phyloP scores from a whole-genome alignment of 2,888 invertebrate genomes.

The Myathropa florea region DNA sequence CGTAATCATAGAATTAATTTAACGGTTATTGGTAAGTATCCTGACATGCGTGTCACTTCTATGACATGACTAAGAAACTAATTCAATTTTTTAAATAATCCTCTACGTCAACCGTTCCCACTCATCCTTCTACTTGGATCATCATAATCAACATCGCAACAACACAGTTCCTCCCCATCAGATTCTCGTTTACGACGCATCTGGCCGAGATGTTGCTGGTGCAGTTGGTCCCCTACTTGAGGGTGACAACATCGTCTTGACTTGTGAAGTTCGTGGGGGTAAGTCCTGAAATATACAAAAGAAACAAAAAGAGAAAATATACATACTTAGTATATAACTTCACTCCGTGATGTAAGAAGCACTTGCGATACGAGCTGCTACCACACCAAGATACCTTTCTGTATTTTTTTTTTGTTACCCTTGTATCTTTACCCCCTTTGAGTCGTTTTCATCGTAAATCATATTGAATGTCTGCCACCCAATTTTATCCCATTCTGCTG shows the following conservation, averaged over 20 bases:
- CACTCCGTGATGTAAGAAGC: conserved; percentile 1
- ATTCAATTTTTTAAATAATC: conserved; percentile 28
- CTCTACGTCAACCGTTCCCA: conserved; percentile 18
- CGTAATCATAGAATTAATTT: conserved; percentile 93
- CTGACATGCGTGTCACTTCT: not conserved
- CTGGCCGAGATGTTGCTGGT: conserved; percentile 89
- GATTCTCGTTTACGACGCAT: conserved; percentile 91
- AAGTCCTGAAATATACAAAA: conserved; percentile 79
- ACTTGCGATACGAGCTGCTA: conserved; percentile 47
- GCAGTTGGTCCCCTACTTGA: conserved; percentile 91
- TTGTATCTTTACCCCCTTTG: not conserved
- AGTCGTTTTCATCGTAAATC: conserved; percentile 53
- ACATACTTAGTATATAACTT: conserved; percentile 12
- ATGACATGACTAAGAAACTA: not conserved
- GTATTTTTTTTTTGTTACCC: not conserved
- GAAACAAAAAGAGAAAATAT: conserved; percentile 18
- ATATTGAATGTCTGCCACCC: conserved; percentile 51
- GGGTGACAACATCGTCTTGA: conserved; percentile 89
- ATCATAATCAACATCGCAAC: conserved; percentile 26
- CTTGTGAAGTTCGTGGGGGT: conserved; percentile 95
- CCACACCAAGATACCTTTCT: conserved; percentile 10
- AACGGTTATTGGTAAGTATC: conserved; percentile 92
- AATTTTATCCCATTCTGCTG: conserved; percentile 38
- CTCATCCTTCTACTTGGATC: conserved; percentile 36
- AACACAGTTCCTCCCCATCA: conserved; percentile 92